These are phyloP conservation scores for Aphidius ervi DNA, from an alignment of 1,140 invertebrate genomes.

Conservation along the genomic window DNA sequence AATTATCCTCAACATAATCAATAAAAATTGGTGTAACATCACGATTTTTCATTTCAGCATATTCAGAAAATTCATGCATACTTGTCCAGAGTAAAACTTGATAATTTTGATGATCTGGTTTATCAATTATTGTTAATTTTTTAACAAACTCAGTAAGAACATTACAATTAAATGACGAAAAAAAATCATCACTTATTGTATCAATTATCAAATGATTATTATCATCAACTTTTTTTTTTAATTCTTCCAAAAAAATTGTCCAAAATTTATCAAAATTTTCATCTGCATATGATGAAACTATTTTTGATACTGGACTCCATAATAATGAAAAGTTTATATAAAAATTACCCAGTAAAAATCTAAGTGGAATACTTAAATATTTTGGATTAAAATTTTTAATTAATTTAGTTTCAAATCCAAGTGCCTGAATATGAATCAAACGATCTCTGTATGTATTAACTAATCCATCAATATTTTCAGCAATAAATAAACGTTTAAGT, in stretches of 20 bases:
- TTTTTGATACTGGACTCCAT: conserved; percentile 76
- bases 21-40: conserved; percentile 75
- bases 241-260: conserved; percentile 64
- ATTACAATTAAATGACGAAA: conserved; percentile 31
- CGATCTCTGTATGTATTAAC: conserved; percentile 79
- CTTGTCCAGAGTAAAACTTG: conserved; percentile 76
- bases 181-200: conserved; percentile 15
- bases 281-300: conserved; percentile 70
- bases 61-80: conserved; percentile 67
- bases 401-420: conserved; percentile 62
- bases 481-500: conserved; percentile 41
- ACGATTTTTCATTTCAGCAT: conserved; percentile 73
- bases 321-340: conserved; percentile 84
- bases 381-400: conserved; percentile 56
- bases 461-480: conserved; percentile 63
- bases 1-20: conserved; percentile 66
- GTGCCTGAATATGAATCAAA: conserved; percentile 67
- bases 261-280: conserved; percentile 71
- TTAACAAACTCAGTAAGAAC: conserved; percentile 30
- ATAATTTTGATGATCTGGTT: conserved; percentile 70
- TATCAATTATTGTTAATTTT: conserved; percentile 48
- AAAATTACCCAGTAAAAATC: conserved; percentile 76
- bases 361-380: conserved; percentile 60
- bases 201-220: not conserved
- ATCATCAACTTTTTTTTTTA: conserved; percentile 41